These are phyloP conservation scores for Philopedon plagiatum DNA, from an alignment of 2,888 invertebrate genomes.

Conservation along the genomic window DNA sequence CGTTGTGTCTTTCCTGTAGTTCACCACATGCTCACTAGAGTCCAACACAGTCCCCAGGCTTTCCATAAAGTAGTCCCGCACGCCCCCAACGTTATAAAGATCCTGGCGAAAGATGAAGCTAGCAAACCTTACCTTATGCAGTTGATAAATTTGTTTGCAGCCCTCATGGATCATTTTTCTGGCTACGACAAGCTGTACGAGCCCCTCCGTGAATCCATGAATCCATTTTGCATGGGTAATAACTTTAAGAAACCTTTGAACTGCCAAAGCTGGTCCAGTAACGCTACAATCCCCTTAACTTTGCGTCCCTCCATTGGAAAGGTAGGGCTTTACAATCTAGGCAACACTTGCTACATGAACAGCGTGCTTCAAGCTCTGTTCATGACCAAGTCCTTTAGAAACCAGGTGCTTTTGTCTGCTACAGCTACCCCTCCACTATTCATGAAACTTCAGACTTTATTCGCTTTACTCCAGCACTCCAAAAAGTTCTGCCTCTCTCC, in stretches of 20 bases:
- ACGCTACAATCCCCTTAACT: constrained; percentile 47
- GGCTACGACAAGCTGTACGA: constrained; percentile 62
- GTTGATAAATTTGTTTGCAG: constrained; percentile 74
- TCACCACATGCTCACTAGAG: constrained; percentile 75
- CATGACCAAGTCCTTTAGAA: constrained; percentile 85
- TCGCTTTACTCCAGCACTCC: constrained; percentile 81
- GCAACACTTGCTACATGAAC: constrained; percentile 93
- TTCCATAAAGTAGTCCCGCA: constrained; percentile 72
- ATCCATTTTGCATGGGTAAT: constrained; percentile 60
- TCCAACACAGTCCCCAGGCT: constrained; percentile 74
- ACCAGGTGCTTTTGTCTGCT: constrained; percentile 74
- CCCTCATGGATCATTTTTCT: constrained; percentile 72
- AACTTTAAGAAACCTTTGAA: constrained; percentile 62
- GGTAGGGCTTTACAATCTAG: constrained; percentile 86
- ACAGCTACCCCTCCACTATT: constrained; percentile 73
- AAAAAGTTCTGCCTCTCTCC: constrained; percentile 79
- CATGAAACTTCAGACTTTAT: constrained; percentile 78
- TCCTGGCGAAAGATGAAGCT: constrained; percentile 72
- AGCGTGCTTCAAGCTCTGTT: constrained; percentile 87
- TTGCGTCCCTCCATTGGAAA: constrained; percentile 66
- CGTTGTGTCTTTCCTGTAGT: constrained; percentile 75
- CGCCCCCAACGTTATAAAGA: constrained; percentile 68
- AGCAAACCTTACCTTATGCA: constrained; percentile 71
- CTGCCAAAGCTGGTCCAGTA: constrained; percentile 66
- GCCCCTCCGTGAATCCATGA: constrained; percentile 62